Percentiles rank a stretch among this genome's conserved stretches.
Evolutionary conservation across 1,140 invertebrate genomes (phyloP).

Genomic region (Stegodyphus mimosarum): DNA sequence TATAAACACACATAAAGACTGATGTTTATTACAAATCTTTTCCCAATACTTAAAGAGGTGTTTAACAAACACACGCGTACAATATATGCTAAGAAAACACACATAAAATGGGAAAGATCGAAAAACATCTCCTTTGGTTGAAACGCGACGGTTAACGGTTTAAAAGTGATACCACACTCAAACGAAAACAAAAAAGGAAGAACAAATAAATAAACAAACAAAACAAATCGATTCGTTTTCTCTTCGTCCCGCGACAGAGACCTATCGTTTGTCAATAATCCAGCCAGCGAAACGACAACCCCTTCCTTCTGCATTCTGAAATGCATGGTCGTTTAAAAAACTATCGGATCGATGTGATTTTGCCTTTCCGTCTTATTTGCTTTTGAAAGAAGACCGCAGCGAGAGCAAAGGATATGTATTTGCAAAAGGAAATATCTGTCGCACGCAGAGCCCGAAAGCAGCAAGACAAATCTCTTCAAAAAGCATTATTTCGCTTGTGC

Average conservation of each 20-base stretch:
- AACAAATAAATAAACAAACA: neutral
- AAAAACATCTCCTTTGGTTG: no score
- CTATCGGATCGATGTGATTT: slow-evolving; percentile 46
- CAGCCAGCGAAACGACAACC: no score
- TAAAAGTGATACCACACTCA: no score
- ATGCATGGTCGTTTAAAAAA: slow-evolving; percentile 43
- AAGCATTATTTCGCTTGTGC: slow-evolving; percentile 26
- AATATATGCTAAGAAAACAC: no score
- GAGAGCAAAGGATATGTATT: slow-evolving; percentile 11
- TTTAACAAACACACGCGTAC: no score
- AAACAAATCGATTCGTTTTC: neutral
- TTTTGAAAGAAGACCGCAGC: slow-evolving; percentile 28
- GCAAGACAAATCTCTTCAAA: slow-evolving; percentile 43
- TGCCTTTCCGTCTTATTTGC: slow-evolving; percentile 45
- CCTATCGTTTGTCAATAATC: no score
- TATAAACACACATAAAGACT: no score
- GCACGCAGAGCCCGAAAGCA: slow-evolving; percentile 2
- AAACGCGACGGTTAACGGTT: no score
- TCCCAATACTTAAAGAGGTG: no score
- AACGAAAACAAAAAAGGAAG: neutral
- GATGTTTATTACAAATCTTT: no score
- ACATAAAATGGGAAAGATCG: no score
- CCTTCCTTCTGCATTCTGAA: neutral
- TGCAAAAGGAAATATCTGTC: slow-evolving; percentile 42
- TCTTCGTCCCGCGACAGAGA: no score